Conservation (phyloP, 2,113 vertebrate genomes). For the Telmatochromis sp. region DNA sequence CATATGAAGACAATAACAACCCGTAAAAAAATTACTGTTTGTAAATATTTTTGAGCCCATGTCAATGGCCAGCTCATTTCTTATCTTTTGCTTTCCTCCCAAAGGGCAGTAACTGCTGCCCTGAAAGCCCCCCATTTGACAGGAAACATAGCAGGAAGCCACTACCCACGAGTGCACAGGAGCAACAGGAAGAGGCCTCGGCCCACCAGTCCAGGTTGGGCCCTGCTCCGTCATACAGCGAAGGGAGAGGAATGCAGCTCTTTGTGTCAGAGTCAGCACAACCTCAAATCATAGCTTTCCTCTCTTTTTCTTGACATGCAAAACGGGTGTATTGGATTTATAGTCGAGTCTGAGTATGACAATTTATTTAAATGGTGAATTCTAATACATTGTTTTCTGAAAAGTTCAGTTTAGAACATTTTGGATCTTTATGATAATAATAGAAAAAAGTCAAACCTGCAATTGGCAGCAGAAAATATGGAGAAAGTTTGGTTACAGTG, state of each 20-base stretch:
- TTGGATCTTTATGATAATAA: neutral
- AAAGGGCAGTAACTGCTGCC: neutral
- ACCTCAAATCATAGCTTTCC: neutral
- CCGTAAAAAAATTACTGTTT: neutral
- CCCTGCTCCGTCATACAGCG: neutral
- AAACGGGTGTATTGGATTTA: neutral
- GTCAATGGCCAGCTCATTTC: neutral
- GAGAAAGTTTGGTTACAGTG: neutral
- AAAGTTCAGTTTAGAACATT: neutral
- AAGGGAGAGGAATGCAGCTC: slow-evolving; percentile 12
- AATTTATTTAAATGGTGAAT: neutral
- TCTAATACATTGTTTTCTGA: neutral
- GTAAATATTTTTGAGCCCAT: neutral
- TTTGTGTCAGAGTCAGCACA: slow-evolving; percentile 13
- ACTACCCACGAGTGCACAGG: slow-evolving; percentile 18
- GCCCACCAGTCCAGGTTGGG: neutral
- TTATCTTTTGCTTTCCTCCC: slow-evolving; percentile 3
- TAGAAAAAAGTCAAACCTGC: neutral
- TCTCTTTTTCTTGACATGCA: neutral
- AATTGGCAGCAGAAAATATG: neutral
- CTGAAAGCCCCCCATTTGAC: neutral
- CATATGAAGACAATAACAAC: neutral
- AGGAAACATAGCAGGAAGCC: slow-evolving; percentile 58
- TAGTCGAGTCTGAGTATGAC: neutral
- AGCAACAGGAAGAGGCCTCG: slow-evolving; percentile 1